A percentile compares a stretch with the other conserved stretches of the same genome.
Evolutionary conservation across 2,888 invertebrate genomes (phyloP).

Genomic region (Aquatica leii): DNA sequence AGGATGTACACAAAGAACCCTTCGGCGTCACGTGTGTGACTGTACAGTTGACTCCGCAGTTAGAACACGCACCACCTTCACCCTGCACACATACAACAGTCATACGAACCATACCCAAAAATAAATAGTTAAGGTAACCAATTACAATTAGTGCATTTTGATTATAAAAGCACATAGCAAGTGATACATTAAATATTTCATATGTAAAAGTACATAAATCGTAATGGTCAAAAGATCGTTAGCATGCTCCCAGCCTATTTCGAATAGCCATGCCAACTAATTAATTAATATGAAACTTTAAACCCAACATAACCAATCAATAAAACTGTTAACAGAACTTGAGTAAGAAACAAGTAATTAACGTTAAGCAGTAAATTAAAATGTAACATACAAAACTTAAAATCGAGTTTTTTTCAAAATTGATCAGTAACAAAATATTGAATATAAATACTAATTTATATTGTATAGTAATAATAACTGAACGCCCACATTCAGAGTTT

Average conservation of each 20-base stretch:
- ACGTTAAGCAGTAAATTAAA: too few species aligned
- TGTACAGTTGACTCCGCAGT: slow-evolving; percentile 79
- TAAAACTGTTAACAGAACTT: too few species aligned
- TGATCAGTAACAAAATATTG: too few species aligned
- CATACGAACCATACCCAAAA: slow-evolving; percentile 53
- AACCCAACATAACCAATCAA: too few species aligned
- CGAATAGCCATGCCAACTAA: not conserved
- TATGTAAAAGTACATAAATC: slow-evolving; percentile 2
- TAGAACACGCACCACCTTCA: slow-evolving; percentile 62
- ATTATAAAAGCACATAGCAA: slow-evolving; percentile 20
- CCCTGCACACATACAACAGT: slow-evolving; percentile 59
- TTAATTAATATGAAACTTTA: too few species aligned
- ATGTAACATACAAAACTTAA: too few species aligned
- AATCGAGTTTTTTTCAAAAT: too few species aligned
- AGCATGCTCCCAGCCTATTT: too few species aligned
- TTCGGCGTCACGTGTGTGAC: slow-evolving; percentile 77
- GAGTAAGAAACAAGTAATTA: too few species aligned
- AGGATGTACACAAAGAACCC: slow-evolving; percentile 83
- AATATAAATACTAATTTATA: too few species aligned
- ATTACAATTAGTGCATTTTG: slow-evolving; percentile 12
- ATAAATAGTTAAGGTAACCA: slow-evolving; percentile 20
- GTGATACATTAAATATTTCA: slow-evolving; percentile 16
- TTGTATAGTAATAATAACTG: too few species aligned
- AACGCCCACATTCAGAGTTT: too few species aligned
- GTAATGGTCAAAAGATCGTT: not conserved